A percentile compares a stretch with the other conserved stretches of the same genome.
phyloP scores from a whole-genome alignment of 2,797 vertebrate genomes.

The Corythornis leucogaster region DNA sequence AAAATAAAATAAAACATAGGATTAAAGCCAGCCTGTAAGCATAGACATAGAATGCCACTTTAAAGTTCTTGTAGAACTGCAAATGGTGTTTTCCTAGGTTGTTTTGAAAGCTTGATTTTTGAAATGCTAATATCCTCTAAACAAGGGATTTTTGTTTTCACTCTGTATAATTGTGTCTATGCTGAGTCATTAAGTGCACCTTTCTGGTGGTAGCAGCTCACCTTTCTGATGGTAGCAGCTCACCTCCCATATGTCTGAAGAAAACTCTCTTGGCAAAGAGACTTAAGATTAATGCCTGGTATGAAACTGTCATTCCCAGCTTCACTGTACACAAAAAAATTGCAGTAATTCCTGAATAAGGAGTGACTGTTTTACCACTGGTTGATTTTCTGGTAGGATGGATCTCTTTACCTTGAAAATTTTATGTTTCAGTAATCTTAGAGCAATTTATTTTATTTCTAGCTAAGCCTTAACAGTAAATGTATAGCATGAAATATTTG shows the following conservation, averaged over 20 bases:
- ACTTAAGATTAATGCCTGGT: background rate
- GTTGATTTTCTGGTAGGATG: slow-evolving; percentile 7
- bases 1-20: background rate
- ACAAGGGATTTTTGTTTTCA: background rate
- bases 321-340: background rate
- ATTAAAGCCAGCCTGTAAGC: background rate
- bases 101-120: background rate
- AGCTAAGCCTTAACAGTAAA: background rate
- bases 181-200: background rate
- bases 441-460: slow-evolving; percentile 1
- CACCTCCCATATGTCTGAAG: background rate
- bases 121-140: background rate
- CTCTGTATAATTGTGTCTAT: background rate
- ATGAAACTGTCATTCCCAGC: background rate
- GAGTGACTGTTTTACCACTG: slow-evolving; percentile 21
- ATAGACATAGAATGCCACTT: background rate
- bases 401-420: background rate
- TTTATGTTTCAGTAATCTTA: slow-evolving; percentile 18
- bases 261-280: background rate
- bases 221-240: background rate
- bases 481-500: background rate
- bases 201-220: background rate
- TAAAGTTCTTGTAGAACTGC: background rate
- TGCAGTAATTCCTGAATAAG: background rate
- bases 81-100: background rate